A percentile compares a stretch with the other conserved stretches of the same genome.
These are phyloP conservation scores for Bombus superbus DNA, from an alignment of 1,140 invertebrate genomes.

Conservation along the genomic window DNA sequence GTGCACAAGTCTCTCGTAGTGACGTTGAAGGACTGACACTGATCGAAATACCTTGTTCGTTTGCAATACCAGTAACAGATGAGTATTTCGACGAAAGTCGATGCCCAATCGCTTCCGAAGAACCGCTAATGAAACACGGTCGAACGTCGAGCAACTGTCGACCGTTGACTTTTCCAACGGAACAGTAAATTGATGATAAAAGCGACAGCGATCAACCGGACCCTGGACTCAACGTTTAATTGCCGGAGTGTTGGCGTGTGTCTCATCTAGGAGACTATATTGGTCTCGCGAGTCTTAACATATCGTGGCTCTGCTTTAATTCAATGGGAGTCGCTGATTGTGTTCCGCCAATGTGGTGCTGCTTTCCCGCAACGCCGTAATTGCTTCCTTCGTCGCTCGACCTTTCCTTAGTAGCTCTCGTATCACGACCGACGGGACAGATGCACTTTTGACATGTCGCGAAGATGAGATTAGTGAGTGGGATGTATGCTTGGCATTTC, in stretches of 20 bases:
- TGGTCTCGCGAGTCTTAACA: not conserved
- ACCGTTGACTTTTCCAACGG: slow-evolving; percentile 31
- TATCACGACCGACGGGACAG: too few relatives aligned
- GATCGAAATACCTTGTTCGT: slow-evolving; percentile 78
- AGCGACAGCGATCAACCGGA: slow-evolving; percentile 30
- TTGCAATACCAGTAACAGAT: slow-evolving; percentile 55
- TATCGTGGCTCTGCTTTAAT: not conserved
- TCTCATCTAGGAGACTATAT: not conserved
- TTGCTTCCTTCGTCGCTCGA: not conserved
- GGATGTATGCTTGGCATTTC: too few relatives aligned
- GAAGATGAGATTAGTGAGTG: not conserved
- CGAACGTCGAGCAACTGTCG: slow-evolving; percentile 48
- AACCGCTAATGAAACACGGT: slow-evolving; percentile 74
- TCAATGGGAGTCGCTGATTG: not conserved
- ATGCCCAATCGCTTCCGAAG: slow-evolving; percentile 43
- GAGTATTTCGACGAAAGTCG: slow-evolving; percentile 68
- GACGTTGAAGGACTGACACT: slow-evolving; percentile 56
- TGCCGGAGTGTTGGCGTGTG: not conserved
- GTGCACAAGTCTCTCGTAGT: slow-evolving; percentile 33
- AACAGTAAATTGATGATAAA: slow-evolving; percentile 57
- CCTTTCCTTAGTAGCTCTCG: not conserved
- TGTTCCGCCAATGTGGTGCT: not conserved
- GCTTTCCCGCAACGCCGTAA: not conserved
- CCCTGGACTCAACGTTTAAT: slow-evolving; percentile 39
- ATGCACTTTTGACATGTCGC: slow-evolving; percentile 3